Conservation (phyloP, 2,797 vertebrate genomes). For the Parambassis ranga region DNA sequence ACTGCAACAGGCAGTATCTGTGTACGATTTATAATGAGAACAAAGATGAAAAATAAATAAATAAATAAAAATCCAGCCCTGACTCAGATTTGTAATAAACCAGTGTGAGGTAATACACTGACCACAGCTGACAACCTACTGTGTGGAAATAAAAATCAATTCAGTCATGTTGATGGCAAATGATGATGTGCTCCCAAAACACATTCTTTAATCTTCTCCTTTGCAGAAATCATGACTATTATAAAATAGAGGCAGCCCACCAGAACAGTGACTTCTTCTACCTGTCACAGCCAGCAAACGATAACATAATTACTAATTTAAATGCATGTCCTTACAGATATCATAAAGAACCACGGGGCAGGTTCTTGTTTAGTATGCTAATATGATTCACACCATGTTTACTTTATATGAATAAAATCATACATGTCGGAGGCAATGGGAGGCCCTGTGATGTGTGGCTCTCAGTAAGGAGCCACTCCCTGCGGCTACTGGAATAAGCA, state of each 20-base stretch:
- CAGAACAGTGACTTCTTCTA: background rate
- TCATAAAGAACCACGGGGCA: background rate
- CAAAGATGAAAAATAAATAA: background rate
- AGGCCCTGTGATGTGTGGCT: slow-evolving; percentile 27
- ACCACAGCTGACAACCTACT: slow-evolving; percentile 1
- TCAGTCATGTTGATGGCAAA: slow-evolving; percentile 10
- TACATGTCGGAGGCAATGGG: background rate
- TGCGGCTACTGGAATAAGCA: slow-evolving; percentile 26
- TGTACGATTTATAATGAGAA: background rate
- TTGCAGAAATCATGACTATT: background rate
- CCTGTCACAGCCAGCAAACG: slow-evolving; percentile 22
- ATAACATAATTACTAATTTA: slow-evolving; percentile 45
- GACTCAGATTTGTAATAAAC: background rate
- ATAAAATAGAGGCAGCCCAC: background rate
- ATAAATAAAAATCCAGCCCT: background rate
- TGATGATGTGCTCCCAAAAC: slow-evolving; percentile 3
- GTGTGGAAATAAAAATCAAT: slow-evolving; percentile 15
- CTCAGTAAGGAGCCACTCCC: slow-evolving; percentile 28
- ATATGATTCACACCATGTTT: slow-evolving; percentile 26
- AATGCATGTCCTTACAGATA: slow-evolving; percentile 42
- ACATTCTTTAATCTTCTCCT: slow-evolving; percentile 24
- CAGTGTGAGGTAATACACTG: background rate
- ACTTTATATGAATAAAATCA: slow-evolving; percentile 41
- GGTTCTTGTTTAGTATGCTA: slow-evolving; percentile 35
- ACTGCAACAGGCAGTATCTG: background rate